Percentiles rank a stretch among this genome's conserved stretches.
Evolutionary conservation across 1,140 invertebrate genomes (phyloP).

Genomic region (Eupeodes corollae): DNA sequence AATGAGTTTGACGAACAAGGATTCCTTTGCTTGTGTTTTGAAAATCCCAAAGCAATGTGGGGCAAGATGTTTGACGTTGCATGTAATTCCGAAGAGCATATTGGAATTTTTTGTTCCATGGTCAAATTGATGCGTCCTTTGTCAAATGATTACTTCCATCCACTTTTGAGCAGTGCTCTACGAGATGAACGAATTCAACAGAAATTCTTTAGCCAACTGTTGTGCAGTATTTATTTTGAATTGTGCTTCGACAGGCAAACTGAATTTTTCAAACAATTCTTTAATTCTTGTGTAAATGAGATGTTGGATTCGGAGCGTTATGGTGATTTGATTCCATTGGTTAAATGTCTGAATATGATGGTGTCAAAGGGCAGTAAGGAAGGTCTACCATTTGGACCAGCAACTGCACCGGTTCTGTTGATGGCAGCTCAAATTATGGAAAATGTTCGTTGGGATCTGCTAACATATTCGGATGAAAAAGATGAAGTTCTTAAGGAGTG

Average conservation of each 20-base stretch:
- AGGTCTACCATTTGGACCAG: constrained; percentile 7
- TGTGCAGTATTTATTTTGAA: constrained; percentile 7
- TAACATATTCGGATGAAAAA: constrained; percentile 9
- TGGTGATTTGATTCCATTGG: constrained; percentile 3
- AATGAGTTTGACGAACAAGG: constrained; percentile 5
- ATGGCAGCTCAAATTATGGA: constrained; percentile 13
- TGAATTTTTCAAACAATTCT: constrained; percentile 7
- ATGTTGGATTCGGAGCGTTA: constrained; percentile 4
- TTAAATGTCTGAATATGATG: constrained; percentile 10
- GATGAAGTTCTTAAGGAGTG: constrained; percentile 7
- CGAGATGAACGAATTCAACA: constrained; percentile 1
- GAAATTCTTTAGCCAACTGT: constrained; percentile 5
- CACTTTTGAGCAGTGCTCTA: constrained; percentile 2
- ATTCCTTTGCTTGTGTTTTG: constrained; percentile 10
- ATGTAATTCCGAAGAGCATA: constrained; percentile 5
- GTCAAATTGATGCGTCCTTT: constrained; percentile 4
- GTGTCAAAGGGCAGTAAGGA: constrained; percentile 1
- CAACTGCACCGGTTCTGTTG: constrained; percentile 10
- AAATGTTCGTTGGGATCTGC: constrained; percentile 13
- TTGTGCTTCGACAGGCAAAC: constrained; percentile 4
- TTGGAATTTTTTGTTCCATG: constrained; percentile 6
- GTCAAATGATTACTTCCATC: constrained; percentile 5
- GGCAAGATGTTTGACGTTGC: constrained; percentile 8
- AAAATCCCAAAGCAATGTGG: constrained; percentile 6
- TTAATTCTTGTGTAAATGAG: constrained; percentile 7